These are phyloP conservation scores for Anguilla megastoma DNA, from an alignment of 2,797 vertebrate genomes.

Conservation along the genomic window DNA sequence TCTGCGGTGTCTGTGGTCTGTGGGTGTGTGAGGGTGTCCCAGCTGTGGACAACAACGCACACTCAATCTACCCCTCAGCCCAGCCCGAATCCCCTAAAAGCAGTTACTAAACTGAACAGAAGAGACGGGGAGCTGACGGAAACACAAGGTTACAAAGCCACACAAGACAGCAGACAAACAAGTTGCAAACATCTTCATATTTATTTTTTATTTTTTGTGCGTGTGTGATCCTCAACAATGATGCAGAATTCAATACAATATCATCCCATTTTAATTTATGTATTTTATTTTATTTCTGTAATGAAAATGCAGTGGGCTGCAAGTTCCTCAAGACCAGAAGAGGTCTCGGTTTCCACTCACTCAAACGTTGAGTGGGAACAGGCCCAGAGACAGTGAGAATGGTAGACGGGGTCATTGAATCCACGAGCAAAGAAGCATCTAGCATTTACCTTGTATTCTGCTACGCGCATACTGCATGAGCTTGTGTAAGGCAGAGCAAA, in stretches of 20 bases:
- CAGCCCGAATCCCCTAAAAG: too few relatives aligned
- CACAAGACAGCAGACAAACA: too few relatives aligned
- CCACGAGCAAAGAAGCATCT: slow-evolving; percentile 66
- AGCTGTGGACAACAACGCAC: too few relatives aligned
- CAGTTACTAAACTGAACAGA: too few relatives aligned
- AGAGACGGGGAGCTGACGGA: too few relatives aligned
- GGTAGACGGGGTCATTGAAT: slow-evolving; percentile 61
- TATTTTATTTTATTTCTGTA: background rate
- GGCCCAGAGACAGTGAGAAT: slow-evolving; percentile 55
- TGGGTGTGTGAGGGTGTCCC: too few relatives aligned
- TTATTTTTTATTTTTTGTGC: too few relatives aligned
- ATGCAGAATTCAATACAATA: slow-evolving; percentile 56
- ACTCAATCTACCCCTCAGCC: too few relatives aligned
- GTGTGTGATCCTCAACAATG: slow-evolving; percentile 45
- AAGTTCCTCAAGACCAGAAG: slow-evolving; percentile 58
- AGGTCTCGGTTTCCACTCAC: slow-evolving; percentile 55
- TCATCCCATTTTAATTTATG: slow-evolving; percentile 48
- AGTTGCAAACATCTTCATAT: too few relatives aligned
- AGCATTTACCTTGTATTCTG: background rate
- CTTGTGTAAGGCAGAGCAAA: background rate
- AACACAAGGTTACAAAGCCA: too few relatives aligned
- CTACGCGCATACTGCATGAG: background rate
- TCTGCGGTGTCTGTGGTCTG: background rate
- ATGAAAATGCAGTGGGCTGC: slow-evolving; percentile 60
- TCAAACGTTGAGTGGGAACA: slow-evolving; percentile 60